phyloP scores from a whole-genome alignment of 1,140 invertebrate species.

The Pseudomyrmex pallidus region DNA sequence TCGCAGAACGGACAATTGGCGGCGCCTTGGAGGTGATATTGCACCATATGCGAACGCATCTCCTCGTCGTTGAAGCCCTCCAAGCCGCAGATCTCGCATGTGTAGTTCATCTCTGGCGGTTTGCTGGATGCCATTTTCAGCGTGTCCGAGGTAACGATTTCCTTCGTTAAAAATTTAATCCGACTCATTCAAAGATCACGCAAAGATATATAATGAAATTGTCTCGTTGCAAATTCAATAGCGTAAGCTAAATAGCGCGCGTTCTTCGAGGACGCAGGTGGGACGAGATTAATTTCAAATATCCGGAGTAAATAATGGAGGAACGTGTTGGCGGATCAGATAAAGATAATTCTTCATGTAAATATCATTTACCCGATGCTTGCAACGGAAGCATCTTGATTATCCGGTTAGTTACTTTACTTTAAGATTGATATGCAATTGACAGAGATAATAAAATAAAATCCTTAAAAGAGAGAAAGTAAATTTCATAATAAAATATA shows the following conservation, averaged over 20 bases:
- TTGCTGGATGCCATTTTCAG: conserved; percentile 81
- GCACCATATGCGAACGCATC: conserved; percentile 91
- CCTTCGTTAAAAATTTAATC: conserved; percentile 33
- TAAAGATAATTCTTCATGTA: conserved; percentile 14
- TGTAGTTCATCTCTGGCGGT: conserved; percentile 85
- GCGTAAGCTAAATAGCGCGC: neutral
- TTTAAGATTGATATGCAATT: too few relatives aligned
- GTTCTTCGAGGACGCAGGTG: neutral
- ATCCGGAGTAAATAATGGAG: conserved; percentile 16
- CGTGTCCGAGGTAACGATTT: conserved; percentile 42
- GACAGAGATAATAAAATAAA: neutral
- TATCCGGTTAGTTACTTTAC: neutral
- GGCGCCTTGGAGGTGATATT: conserved; percentile 91
- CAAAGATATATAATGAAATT: neutral
- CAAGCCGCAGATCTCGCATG: conserved; percentile 93
- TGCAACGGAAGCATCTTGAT: neutral
- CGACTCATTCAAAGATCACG: neutral
- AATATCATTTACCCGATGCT: conserved; percentile 19
- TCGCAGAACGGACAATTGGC: conserved; percentile 93
- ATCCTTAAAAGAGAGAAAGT: too few relatives aligned
- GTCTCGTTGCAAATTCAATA: neutral
- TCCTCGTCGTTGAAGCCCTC: conserved; percentile 92
- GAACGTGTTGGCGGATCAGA: neutral
- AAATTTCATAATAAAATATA: too few relatives aligned
- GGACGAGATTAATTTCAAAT: conserved; percentile 8